Evolutionary conservation across 2,113 vertebrate species (phyloP).

Genomic region (Leucoraja erinaceus): DNA sequence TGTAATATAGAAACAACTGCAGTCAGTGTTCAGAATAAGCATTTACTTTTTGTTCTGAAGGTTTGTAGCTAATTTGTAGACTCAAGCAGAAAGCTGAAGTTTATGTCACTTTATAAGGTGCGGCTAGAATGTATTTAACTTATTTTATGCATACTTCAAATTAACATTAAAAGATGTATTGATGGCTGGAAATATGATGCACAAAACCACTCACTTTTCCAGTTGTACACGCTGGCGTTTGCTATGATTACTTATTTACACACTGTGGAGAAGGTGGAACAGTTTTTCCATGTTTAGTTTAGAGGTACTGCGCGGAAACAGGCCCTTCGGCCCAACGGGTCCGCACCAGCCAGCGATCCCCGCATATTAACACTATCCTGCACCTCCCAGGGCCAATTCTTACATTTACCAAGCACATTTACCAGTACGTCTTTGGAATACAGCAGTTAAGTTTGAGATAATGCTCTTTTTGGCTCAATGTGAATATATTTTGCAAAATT

Average conservation of each 20-base stretch:
- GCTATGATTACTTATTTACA: neutral
- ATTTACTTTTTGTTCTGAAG: neutral
- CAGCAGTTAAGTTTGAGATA: neutral
- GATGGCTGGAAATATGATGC: too few relatives aligned
- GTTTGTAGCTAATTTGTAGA: neutral
- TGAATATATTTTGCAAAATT: neutral
- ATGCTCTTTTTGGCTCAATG: neutral
- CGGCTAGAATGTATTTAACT: neutral
- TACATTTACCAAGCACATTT: too few relatives aligned
- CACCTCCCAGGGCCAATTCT: too few relatives aligned
- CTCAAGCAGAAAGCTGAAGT: neutral
- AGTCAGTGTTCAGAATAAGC: neutral
- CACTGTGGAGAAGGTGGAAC: neutral
- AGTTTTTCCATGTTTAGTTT: neutral
- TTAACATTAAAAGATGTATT: neutral
- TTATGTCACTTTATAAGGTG: neutral
- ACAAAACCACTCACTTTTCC: neutral
- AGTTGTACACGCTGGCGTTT: too few relatives aligned
- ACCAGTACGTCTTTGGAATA: neutral
- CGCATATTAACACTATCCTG: too few relatives aligned
- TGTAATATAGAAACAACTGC: neutral
- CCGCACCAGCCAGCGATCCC: too few relatives aligned
- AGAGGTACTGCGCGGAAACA: too few relatives aligned
- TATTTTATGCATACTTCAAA: neutral
- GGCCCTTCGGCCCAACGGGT: too few relatives aligned